Percentiles rank a stretch among this genome's conserved stretches.
phyloP scores from a whole-genome alignment of 2,888 invertebrate species.

The Cybosia mesomella region DNA sequence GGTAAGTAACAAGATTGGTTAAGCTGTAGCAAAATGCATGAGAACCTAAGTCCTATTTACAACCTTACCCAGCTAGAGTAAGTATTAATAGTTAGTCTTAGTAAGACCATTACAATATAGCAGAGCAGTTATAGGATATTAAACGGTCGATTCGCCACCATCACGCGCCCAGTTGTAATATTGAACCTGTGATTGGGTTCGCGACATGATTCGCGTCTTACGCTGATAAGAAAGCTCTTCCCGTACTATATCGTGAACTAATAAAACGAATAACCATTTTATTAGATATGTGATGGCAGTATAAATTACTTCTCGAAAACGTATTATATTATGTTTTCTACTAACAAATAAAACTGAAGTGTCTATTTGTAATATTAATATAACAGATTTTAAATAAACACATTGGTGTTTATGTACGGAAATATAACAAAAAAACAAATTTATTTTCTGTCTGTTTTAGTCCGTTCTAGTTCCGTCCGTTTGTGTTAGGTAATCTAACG shows the following conservation, averaged over 20 bases:
- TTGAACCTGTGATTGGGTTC: background rate
- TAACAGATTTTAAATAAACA: no score
- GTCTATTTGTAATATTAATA: no score
- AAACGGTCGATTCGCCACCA: background rate
- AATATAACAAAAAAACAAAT: no score
- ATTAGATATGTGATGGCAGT: no score
- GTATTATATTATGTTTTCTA: no score
- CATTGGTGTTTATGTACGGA: no score
- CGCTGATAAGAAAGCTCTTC: background rate
- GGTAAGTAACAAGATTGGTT: background rate
- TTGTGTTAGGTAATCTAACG: no score
- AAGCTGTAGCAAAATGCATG: background rate
- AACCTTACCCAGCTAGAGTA: background rate
- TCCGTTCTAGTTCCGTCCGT: no score
- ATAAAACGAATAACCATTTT: no score
- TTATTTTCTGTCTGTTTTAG: no score
- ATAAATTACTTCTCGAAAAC: no score
- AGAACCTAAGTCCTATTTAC: constrained; percentile 3
- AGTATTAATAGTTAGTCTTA: background rate
- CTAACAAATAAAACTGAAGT: no score
- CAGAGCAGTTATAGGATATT: background rate
- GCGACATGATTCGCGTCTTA: background rate
- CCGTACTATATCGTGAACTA: background rate
- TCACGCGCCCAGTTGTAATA: background rate
- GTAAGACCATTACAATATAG: background rate